Conservation (phyloP, 2,113 vertebrate species). For the Siniperca knerii region DNA sequence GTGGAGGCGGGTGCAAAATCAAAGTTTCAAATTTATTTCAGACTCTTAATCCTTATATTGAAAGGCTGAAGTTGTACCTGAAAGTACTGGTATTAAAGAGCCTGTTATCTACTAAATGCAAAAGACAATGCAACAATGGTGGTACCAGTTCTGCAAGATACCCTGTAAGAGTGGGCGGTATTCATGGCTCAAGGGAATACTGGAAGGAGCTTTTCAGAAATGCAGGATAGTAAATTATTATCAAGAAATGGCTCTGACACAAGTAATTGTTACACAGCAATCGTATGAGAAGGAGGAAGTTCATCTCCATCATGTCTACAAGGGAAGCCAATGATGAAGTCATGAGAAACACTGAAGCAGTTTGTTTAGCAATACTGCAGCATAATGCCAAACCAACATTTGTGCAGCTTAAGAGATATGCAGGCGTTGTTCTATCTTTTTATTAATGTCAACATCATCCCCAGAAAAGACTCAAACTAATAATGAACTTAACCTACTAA, state of each 20-base stretch:
- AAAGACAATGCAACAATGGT: not conserved
- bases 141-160: constrained; percentile 17
- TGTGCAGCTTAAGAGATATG: too few relatives aligned
- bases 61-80: not conserved
- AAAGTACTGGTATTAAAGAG: not conserved
- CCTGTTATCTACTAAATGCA: not conserved
- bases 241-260: not conserved
- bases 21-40: constrained; percentile 7
- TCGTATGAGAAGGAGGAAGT: not conserved
- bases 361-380: not conserved
- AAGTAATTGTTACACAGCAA: not conserved
- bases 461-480: not conserved
- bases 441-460: not conserved
- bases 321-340: not conserved
- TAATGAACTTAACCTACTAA: not conserved
- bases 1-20: not conserved
- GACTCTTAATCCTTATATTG: not conserved
- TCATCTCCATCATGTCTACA: not conserved
- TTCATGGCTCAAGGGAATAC: not conserved
- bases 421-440: not conserved
- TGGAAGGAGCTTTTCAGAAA: not conserved
- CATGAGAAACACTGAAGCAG: constrained; percentile 8
- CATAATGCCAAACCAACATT: not conserved
- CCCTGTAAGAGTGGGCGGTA: not conserved
- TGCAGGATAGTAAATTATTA: not conserved